Conservation (phyloP, 2,888 invertebrate species). For the Augiades crinisus region DNA sequence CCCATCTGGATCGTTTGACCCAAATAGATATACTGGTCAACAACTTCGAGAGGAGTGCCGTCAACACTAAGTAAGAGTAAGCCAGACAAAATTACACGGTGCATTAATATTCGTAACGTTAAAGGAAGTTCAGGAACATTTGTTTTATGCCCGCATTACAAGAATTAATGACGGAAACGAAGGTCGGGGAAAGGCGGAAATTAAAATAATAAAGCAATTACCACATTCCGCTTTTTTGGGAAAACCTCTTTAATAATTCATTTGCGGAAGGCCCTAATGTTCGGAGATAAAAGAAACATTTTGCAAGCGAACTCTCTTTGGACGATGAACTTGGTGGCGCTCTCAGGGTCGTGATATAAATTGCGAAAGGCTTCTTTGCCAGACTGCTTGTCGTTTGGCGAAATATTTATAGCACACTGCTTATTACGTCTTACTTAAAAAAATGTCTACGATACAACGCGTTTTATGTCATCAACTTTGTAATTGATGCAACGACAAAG, state of each 20-base stretch:
- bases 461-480: too few relatives aligned
- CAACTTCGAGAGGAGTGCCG: too few relatives aligned
- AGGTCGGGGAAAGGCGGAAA: constrained; percentile 9
- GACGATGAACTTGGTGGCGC: constrained; percentile 13
- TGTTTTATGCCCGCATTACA: constrained; percentile 20
- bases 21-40: too few relatives aligned
- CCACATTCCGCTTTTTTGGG: constrained; percentile 12
- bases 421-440: too few relatives aligned
- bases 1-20: too few relatives aligned
- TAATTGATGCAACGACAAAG: too few relatives aligned
- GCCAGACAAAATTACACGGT: neutral
- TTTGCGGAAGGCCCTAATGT: constrained; percentile 13
- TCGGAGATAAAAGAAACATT: constrained; percentile 20
- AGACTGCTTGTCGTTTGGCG: neutral
- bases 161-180: constrained; percentile 14
- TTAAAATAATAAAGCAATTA: constrained; percentile 28
- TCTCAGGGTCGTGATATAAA: constrained; percentile 1
- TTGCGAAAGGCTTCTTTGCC: constrained; percentile 6
- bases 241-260: constrained; percentile 20
- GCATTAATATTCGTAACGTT: constrained; percentile 17
- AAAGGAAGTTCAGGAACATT: constrained; percentile 11
- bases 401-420: too few relatives aligned
- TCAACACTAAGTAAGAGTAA: too few relatives aligned
- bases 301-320: neutral
- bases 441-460: too few relatives aligned